phyloP scores from a whole-genome alignment of 2,888 invertebrate species.

The Sturmia bella region DNA sequence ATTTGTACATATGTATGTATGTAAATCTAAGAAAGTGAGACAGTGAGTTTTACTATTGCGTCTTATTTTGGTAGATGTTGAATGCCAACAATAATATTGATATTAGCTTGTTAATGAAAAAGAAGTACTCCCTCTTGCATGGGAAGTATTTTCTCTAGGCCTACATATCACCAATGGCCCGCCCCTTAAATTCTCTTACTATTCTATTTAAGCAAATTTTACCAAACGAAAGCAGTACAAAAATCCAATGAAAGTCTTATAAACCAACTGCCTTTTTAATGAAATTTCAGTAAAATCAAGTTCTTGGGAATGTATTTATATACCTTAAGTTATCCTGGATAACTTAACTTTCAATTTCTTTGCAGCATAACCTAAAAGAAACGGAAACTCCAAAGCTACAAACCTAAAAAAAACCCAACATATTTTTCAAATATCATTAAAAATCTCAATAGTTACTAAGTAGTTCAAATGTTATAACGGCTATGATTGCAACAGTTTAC shows the following conservation, averaged over 20 bases:
- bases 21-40: no score
- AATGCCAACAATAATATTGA: no score
- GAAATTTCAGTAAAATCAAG: conserved; percentile 35
- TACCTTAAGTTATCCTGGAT: not conserved
- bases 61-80: no score
- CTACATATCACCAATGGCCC: no score
- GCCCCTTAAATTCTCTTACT: no score
- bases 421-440: conserved; percentile 11
- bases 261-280: conserved; percentile 29
- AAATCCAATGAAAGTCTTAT: not conserved
- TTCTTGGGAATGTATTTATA: not conserved
- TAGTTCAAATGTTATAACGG: conserved; percentile 64
- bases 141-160: no score
- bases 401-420: conserved; percentile 8
- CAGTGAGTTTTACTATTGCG: no score
- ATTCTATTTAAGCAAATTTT: no score
- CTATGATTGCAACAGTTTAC: conserved; percentile 82
- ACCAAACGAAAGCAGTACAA: not conserved
- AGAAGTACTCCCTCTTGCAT: no score
- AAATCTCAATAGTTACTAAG: conserved; percentile 22
- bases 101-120: no score
- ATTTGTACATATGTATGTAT: no score
- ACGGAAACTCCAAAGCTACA: not conserved
- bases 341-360: conserved; percentile 17
- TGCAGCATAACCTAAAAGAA: conserved; percentile 29